Conservation (phyloP, 35 echinoderm and acorn worm species). For the Patiria miniata region DNA sequence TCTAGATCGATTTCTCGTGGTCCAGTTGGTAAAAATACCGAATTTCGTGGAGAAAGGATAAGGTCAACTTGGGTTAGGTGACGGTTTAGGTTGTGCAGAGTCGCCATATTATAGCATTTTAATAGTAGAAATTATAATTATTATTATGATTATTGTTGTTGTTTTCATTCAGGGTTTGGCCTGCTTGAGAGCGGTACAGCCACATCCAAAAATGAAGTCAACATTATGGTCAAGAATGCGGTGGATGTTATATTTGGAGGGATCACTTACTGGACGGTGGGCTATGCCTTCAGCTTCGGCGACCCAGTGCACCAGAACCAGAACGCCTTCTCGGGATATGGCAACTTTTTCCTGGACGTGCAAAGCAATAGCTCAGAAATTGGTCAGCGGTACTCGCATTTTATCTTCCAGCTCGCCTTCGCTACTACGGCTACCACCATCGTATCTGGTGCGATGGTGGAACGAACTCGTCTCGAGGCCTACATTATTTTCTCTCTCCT, state of each 20-base stretch:
- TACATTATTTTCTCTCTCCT: slow-evolving; percentile 82
- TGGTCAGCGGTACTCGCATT: slow-evolving; percentile 67
- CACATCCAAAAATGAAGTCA: slow-evolving; percentile 85
- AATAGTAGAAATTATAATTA: too few relatives aligned
- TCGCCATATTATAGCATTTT: too few relatives aligned
- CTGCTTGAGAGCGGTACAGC: slow-evolving; percentile 78
- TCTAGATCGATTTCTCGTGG: too few relatives aligned
- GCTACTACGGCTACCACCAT: slow-evolving; percentile 84
- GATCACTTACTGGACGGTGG: slow-evolving; percentile 64
- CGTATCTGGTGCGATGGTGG: slow-evolving; percentile 79
- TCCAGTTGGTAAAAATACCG: too few relatives aligned
- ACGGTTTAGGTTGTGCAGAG: too few relatives aligned
- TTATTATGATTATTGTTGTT: background rate
- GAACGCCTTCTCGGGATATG: slow-evolving; percentile 64
- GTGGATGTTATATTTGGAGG: slow-evolving; percentile 87
- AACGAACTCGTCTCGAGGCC: slow-evolving; percentile 74
- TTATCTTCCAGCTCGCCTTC: slow-evolving; percentile 83
- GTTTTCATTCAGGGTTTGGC: slow-evolving; percentile 55
- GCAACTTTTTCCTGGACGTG: slow-evolving; percentile 33
- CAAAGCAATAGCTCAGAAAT: background rate
- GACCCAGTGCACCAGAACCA: background rate
- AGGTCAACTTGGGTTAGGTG: too few relatives aligned
- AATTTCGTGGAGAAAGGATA: too few relatives aligned
- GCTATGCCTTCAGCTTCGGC: slow-evolving; percentile 66
- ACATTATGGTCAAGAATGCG: slow-evolving; percentile 90